phyloP scores from a whole-genome alignment of 2,113 vertebrate genomes.

The Passer montanus region DNA sequence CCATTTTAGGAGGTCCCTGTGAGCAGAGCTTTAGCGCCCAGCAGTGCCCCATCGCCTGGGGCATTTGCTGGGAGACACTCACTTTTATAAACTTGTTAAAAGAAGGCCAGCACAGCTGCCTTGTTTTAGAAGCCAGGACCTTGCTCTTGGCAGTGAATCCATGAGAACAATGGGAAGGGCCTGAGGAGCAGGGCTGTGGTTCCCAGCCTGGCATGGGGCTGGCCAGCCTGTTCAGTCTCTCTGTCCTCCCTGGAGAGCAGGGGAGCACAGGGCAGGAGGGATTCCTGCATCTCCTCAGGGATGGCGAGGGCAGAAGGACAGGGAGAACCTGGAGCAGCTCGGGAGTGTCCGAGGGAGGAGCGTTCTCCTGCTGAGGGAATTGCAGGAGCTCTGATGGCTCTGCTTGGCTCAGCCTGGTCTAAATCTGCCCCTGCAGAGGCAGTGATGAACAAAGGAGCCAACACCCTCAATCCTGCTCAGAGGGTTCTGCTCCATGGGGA shows the following conservation, averaged over 20 bases:
- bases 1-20: not conserved
- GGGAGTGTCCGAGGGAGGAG: not conserved
- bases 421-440: not conserved
- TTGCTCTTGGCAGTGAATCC: slow-evolving; percentile 73
- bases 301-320: not conserved
- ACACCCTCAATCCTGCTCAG: not conserved
- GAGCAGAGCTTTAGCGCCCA: not conserved
- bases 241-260: not conserved
- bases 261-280: not conserved
- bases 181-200: not conserved
- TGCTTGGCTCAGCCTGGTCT: not conserved
- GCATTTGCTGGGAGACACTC: not conserved
- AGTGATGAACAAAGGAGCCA: not conserved
- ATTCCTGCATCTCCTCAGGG: not conserved
- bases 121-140: slow-evolving; percentile 61
- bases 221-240: slow-evolving; percentile 55
- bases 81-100: not conserved
- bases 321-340: not conserved
- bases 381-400: not conserved
- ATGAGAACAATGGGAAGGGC: slow-evolving; percentile 54
- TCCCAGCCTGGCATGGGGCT: slow-evolving; percentile 30
- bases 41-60: not conserved
- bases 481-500: not conserved
- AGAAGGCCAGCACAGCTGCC: slow-evolving; percentile 24
- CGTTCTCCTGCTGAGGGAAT: not conserved